Percentiles rank a stretch among this genome's conserved stretches.
phyloP scores from a whole-genome alignment of 2,888 invertebrate genomes.

The Hypomecis atomaria region DNA sequence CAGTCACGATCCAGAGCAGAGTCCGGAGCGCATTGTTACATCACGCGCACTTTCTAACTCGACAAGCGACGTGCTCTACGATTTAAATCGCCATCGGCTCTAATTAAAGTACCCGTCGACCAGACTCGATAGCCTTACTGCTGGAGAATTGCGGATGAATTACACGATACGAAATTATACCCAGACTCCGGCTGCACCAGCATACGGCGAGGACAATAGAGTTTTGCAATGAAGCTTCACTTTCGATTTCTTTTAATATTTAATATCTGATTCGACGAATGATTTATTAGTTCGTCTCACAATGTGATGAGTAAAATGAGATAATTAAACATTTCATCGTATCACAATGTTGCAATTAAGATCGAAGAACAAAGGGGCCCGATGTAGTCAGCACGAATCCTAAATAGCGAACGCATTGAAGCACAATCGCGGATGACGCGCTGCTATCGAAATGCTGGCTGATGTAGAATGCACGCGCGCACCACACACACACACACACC shows the following conservation, averaged over 20 bases:
- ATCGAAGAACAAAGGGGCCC: slow-evolving; percentile 57
- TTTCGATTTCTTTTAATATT: slow-evolving; percentile 63
- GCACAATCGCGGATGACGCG: slow-evolving; percentile 73
- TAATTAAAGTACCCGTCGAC: slow-evolving; percentile 68
- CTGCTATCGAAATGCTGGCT: slow-evolving; percentile 74
- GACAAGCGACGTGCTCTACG: slow-evolving; percentile 63
- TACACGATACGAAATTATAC: slow-evolving; percentile 53
- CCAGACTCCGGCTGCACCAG: slow-evolving; percentile 39
- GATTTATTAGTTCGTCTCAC: slow-evolving; percentile 49
- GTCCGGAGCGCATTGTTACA: slow-evolving; percentile 68
- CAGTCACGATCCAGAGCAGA: slow-evolving; percentile 60
- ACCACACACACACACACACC: slow-evolving; percentile 56
- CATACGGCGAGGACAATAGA: slow-evolving; percentile 65
- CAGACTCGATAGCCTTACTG: slow-evolving; percentile 49
- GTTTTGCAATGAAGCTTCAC: slow-evolving; percentile 66
- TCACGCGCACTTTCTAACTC: slow-evolving; percentile 75
- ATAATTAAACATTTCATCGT: slow-evolving; percentile 47
- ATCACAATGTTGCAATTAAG: slow-evolving; percentile 54
- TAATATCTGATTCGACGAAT: slow-evolving; percentile 53
- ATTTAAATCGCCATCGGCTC: slow-evolving; percentile 71
- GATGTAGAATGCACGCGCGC: slow-evolving; percentile 72
- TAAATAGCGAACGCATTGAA: slow-evolving; percentile 64
- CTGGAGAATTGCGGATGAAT: slow-evolving; percentile 60
- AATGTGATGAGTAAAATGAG: slow-evolving; percentile 50
- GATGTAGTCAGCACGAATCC: slow-evolving; percentile 58